These are phyloP conservation scores for Baccha elongata DNA, from an alignment of 2,888 invertebrate species.

Conservation along the genomic window DNA sequence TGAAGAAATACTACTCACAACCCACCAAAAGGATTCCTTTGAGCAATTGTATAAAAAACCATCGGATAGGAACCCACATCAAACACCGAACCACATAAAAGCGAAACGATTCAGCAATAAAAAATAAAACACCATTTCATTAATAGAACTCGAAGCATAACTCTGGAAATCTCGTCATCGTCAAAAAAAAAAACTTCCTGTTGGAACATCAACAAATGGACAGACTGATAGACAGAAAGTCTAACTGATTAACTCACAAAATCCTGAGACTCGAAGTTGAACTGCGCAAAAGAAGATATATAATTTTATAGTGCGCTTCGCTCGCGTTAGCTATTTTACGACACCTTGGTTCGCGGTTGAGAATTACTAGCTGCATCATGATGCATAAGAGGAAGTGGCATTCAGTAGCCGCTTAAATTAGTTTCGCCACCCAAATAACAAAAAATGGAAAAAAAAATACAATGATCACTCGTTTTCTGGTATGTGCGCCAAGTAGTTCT, in stretches of 20 bases:
- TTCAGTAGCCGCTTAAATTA: constrained; percentile 71
- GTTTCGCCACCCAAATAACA: constrained; percentile 59
- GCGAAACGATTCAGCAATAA: constrained; percentile 64
- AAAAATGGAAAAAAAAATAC: neutral
- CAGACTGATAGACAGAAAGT: constrained; percentile 44
- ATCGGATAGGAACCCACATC: constrained; percentile 67
- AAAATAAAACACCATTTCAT: constrained; percentile 55
- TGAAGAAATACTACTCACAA: neutral
- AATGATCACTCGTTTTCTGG: constrained; percentile 27
- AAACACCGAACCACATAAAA: constrained; percentile 71
- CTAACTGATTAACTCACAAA: constrained; percentile 67
- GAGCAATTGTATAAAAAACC: constrained; percentile 29
- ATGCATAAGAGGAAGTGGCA: constrained; percentile 61
- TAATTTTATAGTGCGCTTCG: constrained; percentile 40
- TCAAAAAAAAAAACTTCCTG: no score
- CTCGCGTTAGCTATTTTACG: constrained; percentile 65
- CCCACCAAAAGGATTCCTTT: neutral
- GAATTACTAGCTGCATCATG: constrained; percentile 50
- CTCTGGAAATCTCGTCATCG: constrained; percentile 67
- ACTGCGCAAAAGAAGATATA: constrained; percentile 7
- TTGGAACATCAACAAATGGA: constrained; percentile 27
- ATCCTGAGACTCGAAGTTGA: constrained; percentile 45
- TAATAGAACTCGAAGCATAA: constrained; percentile 27
- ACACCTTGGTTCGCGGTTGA: constrained; percentile 42
- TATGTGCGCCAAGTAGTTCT: neutral